phyloP scores from a whole-genome alignment of 2,797 vertebrate species.

The Gadopsis bispinosus region DNA sequence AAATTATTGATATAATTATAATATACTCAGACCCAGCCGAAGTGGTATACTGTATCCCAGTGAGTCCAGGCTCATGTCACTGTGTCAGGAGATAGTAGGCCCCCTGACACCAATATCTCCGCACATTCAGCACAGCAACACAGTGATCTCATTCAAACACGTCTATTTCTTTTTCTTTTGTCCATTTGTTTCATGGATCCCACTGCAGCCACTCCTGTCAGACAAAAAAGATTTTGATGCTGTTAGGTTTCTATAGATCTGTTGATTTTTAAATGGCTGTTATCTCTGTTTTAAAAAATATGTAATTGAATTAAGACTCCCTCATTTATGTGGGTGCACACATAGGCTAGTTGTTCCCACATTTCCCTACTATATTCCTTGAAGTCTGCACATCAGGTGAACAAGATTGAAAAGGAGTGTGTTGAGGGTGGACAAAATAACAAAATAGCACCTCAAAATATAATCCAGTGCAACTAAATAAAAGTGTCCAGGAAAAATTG shows the following conservation, averaged over 20 bases:
- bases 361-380: not conserved
- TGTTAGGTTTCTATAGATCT: slow-evolving; percentile 10
- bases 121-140: slow-evolving; percentile 64
- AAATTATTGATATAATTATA: not conserved
- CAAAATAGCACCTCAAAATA: not conserved
- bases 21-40: not conserved
- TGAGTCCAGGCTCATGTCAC: slow-evolving; percentile 60
- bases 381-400: not conserved
- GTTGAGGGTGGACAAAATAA: slow-evolving; percentile 18
- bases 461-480: not conserved
- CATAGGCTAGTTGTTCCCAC: not conserved
- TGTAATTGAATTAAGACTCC: not conserved
- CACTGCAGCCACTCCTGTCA: slow-evolving; percentile 33
- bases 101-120: slow-evolving; percentile 84
- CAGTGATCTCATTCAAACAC: slow-evolving; percentile 80
- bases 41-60: slow-evolving; percentile 13
- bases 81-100: slow-evolving; percentile 67
- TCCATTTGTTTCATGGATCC: slow-evolving; percentile 49
- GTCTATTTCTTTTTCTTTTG: slow-evolving; percentile 46
- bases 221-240: slow-evolving; percentile 11
- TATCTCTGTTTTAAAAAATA: not conserved
- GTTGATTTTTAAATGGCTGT: not conserved
- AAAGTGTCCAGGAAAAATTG: not conserved
- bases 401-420: not conserved
- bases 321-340: not conserved